Conservation (phyloP, 2,797 vertebrate genomes). For the Percopsis omiscomaycus region DNA sequence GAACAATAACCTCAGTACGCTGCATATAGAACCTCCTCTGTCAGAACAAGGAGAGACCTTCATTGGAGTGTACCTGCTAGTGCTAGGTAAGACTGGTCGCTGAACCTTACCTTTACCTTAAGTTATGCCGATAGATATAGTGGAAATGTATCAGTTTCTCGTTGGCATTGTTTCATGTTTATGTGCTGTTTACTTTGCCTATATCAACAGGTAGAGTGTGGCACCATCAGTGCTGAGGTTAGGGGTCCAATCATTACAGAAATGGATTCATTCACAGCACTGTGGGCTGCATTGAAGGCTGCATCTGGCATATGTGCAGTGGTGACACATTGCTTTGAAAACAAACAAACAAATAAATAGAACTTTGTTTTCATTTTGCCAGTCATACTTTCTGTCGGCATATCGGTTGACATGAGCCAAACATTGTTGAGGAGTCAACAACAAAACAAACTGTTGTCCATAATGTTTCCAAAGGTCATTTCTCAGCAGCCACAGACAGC, state of each 20-base stretch:
- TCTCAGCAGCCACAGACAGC: slow-evolving; percentile 16
- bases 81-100: slow-evolving; percentile 72
- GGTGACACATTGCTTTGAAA: not conserved
- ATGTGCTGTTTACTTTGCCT: not conserved
- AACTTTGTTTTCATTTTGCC: not conserved
- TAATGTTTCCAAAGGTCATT: slow-evolving; percentile 21
- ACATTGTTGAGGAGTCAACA: slow-evolving; percentile 12
- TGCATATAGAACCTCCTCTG: slow-evolving; percentile 77
- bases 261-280: not conserved
- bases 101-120: not conserved
- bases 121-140: not conserved
- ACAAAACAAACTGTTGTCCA: slow-evolving; percentile 27
- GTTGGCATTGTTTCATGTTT: not conserved
- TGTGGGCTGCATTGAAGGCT: not conserved
- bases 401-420: not conserved
- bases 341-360: not conserved
- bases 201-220: not conserved
- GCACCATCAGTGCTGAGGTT: not conserved
- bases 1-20: slow-evolving; percentile 84
- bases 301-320: not conserved
- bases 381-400: not conserved
- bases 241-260: not conserved
- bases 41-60: slow-evolving; percentile 85
- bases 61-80: slow-evolving; percentile 83
- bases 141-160: not conserved